Percentiles rank a stretch among this genome's conserved stretches.
phyloP scores from a whole-genome alignment of 2,888 invertebrate genomes.

The Leucophenga maculata region DNA sequence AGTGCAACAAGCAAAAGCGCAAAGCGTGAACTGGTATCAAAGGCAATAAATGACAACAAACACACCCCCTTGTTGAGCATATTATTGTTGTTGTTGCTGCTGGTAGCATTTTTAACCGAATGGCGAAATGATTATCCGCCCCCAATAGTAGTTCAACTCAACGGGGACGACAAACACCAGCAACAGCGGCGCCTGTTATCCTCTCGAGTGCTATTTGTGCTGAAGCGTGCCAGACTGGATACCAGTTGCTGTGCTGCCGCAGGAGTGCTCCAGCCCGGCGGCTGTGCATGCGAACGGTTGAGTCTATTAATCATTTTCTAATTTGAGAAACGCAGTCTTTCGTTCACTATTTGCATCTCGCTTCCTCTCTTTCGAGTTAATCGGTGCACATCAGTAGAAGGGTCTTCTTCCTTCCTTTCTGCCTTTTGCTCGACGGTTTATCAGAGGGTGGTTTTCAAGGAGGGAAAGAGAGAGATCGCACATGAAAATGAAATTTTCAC shows the following conservation, averaged over 20 bases:
- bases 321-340: slow-evolving; percentile 70
- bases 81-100: neutral
- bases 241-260: slow-evolving; percentile 17
- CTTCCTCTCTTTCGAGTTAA: slow-evolving; percentile 10
- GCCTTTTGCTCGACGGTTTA: neutral
- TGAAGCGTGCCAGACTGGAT: slow-evolving; percentile 67
- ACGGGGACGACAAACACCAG: slow-evolving; percentile 46
- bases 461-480: neutral
- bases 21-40: slow-evolving; percentile 63
- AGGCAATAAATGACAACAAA: slow-evolving; percentile 68
- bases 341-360: neutral
- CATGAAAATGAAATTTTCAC: slow-evolving; percentile 69
- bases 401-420: slow-evolving; percentile 16
- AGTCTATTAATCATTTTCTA: slow-evolving; percentile 73
- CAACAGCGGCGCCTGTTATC: slow-evolving; percentile 41
- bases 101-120: slow-evolving; percentile 35
- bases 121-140: slow-evolving; percentile 64
- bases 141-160: neutral
- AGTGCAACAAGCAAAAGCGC: slow-evolving; percentile 51
- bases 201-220: slow-evolving; percentile 69
- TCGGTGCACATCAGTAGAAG: slow-evolving; percentile 10
- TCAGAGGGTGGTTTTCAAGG: neutral
- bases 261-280: slow-evolving; percentile 3
- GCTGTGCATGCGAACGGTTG: slow-evolving; percentile 62
- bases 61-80: slow-evolving; percentile 52